Percentiles rank a stretch among this genome's conserved stretches.
These are phyloP conservation scores for Heterotis niloticus DNA, from an alignment of 2,113 vertebrate species.

Conservation along the genomic window DNA sequence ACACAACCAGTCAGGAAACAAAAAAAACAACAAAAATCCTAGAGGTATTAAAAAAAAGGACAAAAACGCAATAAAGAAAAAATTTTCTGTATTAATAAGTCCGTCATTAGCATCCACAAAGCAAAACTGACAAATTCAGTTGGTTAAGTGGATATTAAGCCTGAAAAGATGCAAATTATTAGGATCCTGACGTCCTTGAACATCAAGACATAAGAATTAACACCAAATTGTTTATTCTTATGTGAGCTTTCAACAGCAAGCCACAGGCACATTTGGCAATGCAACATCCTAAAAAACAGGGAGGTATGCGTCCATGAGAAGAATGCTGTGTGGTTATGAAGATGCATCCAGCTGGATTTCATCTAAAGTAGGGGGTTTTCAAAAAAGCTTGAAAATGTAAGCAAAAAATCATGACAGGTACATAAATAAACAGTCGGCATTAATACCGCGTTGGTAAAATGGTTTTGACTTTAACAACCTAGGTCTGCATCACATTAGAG, in stretches of 20 bases:
- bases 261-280: conserved; percentile 47
- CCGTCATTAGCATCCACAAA: neutral
- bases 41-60: neutral
- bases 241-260: conserved; percentile 56
- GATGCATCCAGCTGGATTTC: conserved; percentile 60
- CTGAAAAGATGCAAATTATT: neutral
- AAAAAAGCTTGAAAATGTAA: conserved; percentile 47
- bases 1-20: neutral
- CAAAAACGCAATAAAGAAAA: neutral
- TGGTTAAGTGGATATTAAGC: neutral
- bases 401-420: conserved; percentile 61
- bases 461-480: conserved; percentile 45
- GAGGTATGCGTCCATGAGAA: conserved; percentile 48
- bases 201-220: too few species aligned
- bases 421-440: conserved; percentile 63
- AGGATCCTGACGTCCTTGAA: too few species aligned
- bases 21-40: neutral
- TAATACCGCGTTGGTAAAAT: conserved; percentile 55
- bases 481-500: conserved; percentile 54
- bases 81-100: neutral
- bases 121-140: neutral
- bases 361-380: conserved; percentile 52
- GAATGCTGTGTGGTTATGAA: conserved; percentile 50
- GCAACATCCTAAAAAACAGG: conserved; percentile 52
- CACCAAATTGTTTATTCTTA: conserved; percentile 53